Conservation (phyloP, 2,797 vertebrate species). For the Luscinia megarhynchos region DNA sequence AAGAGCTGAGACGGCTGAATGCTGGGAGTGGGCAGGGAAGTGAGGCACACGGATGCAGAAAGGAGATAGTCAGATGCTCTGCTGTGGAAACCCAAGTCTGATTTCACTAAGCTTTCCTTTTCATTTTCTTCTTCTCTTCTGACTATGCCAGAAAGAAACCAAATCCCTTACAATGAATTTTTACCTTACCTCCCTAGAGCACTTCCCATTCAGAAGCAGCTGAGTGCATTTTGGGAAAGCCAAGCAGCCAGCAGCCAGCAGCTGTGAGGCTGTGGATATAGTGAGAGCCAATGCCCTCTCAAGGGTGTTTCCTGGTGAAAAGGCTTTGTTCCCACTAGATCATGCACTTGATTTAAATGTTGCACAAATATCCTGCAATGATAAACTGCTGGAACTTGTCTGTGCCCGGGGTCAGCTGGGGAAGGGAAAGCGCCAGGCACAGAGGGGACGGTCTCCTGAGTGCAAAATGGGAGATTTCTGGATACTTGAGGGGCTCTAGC, state of each 20-base stretch:
- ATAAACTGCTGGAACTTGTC: neutral
- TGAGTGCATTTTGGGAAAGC: neutral
- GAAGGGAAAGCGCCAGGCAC: neutral
- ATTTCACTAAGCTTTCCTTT: neutral
- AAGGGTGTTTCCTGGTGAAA: neutral
- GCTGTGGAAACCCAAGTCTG: neutral
- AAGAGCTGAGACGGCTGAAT: neutral
- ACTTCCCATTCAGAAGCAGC: neutral
- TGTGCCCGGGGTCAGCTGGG: neutral
- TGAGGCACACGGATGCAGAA: neutral
- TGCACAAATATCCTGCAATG: neutral
- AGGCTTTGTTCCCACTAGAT: neutral
- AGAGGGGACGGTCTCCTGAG: fast-evolving
- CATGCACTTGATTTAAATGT: neutral
- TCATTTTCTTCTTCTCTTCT: neutral
- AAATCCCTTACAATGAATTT: neutral
- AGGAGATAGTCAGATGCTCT: neutral
- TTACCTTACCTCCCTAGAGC: neutral
- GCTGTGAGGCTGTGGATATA: fast-evolving
- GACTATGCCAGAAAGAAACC: neutral
- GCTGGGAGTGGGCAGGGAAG: neutral
- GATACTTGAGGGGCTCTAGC: neutral
- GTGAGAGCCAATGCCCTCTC: neutral
- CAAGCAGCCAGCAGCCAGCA: neutral
- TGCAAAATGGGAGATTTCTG: neutral